phyloP scores from a whole-genome alignment of 2,113 vertebrate species.

The Cariama cristata region DNA sequence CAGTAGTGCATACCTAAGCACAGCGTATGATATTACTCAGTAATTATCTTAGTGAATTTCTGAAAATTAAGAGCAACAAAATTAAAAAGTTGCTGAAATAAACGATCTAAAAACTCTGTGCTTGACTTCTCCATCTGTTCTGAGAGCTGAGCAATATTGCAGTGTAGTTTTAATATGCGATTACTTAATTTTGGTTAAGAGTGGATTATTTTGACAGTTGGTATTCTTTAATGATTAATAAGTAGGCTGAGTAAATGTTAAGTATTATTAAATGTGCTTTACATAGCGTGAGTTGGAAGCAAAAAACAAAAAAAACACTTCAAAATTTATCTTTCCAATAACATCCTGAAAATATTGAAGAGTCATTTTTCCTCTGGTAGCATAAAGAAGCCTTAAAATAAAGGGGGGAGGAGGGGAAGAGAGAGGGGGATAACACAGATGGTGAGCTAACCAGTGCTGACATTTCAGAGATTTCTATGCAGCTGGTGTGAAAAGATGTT shows the following conservation, averaged over 20 bases:
- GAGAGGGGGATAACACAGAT: conserved; percentile 41
- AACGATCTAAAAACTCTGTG: background rate
- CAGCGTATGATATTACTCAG: background rate
- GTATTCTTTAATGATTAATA: conserved; percentile 52
- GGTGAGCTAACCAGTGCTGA: conserved; percentile 1
- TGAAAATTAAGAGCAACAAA: conserved; percentile 55
- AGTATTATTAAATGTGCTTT: conserved; percentile 54
- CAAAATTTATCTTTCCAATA: conserved; percentile 23
- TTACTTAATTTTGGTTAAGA: conserved; percentile 43
- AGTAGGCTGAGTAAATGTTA: conserved; percentile 46
- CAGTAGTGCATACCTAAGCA: conserved; percentile 49
- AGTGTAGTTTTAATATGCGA: background rate
- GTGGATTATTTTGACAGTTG: conserved; percentile 35
- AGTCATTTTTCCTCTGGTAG: conserved; percentile 52
- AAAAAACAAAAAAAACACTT: background rate
- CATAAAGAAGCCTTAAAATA: conserved; percentile 63
- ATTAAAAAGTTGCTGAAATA: conserved; percentile 39
- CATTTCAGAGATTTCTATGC: conserved; percentile 50
- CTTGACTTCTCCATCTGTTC: conserved; percentile 52
- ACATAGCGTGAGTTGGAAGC: conserved; percentile 35
- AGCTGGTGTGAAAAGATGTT: conserved; percentile 38
- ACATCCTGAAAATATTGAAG: background rate
- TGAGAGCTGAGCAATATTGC: background rate
- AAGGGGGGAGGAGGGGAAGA: background rate
- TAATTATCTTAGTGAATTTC: conserved; percentile 14